Percentiles rank a stretch among this genome's conserved stretches.
These are phyloP conservation scores for Sinosuthora webbiana DNA, from an alignment of 2,113 vertebrate species.

Conservation along the genomic window DNA sequence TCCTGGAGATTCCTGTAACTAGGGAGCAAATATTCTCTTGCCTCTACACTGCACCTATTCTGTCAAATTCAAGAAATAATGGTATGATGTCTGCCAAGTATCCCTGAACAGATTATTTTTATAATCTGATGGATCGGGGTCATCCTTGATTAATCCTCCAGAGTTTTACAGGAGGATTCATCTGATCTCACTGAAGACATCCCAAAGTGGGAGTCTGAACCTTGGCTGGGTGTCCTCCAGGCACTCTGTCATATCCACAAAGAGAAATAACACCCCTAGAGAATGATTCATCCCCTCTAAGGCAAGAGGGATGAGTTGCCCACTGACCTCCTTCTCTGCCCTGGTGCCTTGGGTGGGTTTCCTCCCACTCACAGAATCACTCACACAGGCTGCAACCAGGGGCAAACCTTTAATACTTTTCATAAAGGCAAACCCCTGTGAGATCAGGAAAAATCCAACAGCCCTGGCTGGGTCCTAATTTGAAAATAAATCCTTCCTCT, in stretches of 20 bases:
- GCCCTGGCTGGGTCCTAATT: not conserved
- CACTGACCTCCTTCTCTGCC: not conserved
- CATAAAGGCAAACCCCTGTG: not conserved
- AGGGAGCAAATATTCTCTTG: not conserved
- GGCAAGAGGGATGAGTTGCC: not conserved
- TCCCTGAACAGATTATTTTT: not conserved
- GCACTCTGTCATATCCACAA: not conserved
- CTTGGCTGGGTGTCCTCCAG: not conserved
- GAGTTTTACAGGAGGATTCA: not conserved
- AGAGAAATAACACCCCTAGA: not conserved
- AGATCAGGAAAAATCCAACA: not conserved
- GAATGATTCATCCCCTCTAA: not conserved
- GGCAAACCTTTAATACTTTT: not conserved
- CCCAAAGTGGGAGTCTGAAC: not conserved
- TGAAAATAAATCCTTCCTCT: conserved; percentile 2
- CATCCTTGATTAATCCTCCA: not conserved
- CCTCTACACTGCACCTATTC: not conserved
- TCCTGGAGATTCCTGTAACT: not conserved
- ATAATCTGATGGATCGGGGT: not conserved
- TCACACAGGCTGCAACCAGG: fast-evolving
- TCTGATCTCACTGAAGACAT: not conserved
- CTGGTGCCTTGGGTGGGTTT: not conserved
- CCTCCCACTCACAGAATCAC: not conserved
- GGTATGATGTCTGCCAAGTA: not conserved
- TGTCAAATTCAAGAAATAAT: not conserved